Evolutionary conservation across 1,140 invertebrate species (phyloP), one percentile per base, ranked within the genome.

Genomic region (Anoplolepis gracilipes): DNA sequence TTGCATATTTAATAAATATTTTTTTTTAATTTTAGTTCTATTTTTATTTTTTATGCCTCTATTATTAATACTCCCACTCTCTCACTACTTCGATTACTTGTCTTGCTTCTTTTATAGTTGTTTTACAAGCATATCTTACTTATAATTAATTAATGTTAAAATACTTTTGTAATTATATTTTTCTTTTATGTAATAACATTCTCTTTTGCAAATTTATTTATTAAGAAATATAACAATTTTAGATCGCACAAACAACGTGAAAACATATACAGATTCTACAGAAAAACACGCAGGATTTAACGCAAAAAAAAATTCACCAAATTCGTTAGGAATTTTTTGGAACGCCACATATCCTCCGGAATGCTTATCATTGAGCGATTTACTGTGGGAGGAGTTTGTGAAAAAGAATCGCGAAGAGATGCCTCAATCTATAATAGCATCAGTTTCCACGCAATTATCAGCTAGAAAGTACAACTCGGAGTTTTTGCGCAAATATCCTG

Each of bases 311-410:
- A 11, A 42, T 2, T 13, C 39, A 11, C 25, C 13, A 55, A 55
- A 25, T 11, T 22, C 7, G 7, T 42, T 42, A 42, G 10, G 10
- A 10, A 42, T 42, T 42, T 42, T 13, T 7, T 6, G 0, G 11
- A 33, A 46, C 53, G 49, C 4, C 1, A 16, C 7, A 8, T 33
- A 16, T 36, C 16, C 30, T 22, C 0, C 49, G 22, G 10, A 55
- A 19, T 49, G 2, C 4, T 49, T 19, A 13, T 19, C 22, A 2
- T 16, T 16, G 11, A 69, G 70, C 11, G 42, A 81, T 57, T 2
- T 65, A 11, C 73, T 75, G 2, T 85, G 62, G 76, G 25, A 89
- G n/a, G 7, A 75, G 0, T 62, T 57, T n/a, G n/a, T 85, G 1
- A n/a, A 53, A 10, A 33, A 62, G 4, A 55, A 85, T 81, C 13